These are phyloP conservation scores for Sakesphorus luctuosus DNA, from an alignment of 2,113 vertebrate species.

Conservation along the genomic window DNA sequence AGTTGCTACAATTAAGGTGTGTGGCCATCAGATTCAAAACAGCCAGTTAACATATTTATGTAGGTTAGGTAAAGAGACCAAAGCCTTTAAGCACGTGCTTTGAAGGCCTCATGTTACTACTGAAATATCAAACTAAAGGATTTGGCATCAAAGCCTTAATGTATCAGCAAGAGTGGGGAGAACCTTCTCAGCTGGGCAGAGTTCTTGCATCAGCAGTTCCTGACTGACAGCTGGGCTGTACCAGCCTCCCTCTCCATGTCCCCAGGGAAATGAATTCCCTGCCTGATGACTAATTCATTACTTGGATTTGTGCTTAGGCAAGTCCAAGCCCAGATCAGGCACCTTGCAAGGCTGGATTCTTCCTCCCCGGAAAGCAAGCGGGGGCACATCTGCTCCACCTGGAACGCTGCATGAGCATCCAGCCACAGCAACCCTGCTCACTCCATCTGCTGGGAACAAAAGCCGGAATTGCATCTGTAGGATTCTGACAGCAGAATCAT, in stretches of 20 bases:
- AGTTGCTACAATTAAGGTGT: background rate
- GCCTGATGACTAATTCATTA: conserved; percentile 44
- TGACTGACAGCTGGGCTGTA: background rate
- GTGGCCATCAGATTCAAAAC: background rate
- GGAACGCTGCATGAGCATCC: background rate
- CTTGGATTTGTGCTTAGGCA: background rate
- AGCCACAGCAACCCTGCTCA: background rate
- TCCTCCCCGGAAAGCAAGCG: background rate
- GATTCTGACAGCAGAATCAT: background rate
- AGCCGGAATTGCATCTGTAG: background rate
- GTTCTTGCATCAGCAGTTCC: conserved; percentile 11
- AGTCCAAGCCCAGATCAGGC: background rate
- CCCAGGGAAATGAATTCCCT: conserved; percentile 30
- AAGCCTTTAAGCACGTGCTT: background rate
- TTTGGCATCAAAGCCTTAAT: background rate
- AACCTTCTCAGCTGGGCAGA: background rate
- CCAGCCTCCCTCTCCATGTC: background rate
- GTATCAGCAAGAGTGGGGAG: background rate
- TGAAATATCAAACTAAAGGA: background rate
- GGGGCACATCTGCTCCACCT: background rate
- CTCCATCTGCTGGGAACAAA: background rate
- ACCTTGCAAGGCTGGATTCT: background rate
- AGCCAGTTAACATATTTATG: background rate
- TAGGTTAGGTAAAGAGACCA: background rate
- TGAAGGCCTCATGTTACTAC: background rate